Percentiles rank a stretch among this genome's conserved stretches.
phyloP scores from a whole-genome alignment of 2,888 invertebrate genomes.

The Leucophenga montana region DNA sequence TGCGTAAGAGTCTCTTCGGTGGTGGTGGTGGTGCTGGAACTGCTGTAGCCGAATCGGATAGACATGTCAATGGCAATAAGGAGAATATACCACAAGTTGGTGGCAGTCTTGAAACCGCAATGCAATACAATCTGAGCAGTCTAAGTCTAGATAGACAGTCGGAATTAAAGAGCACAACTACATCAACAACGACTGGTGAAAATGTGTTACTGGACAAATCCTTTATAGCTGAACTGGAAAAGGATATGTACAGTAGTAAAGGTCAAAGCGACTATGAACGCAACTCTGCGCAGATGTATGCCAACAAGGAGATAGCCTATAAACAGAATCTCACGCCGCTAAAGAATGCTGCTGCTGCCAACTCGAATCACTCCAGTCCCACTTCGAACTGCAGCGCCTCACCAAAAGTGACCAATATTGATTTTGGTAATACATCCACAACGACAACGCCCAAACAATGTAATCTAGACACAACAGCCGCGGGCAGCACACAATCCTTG shows the following conservation, averaged over 20 bases:
- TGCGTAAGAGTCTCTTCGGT: slow-evolving; percentile 63
- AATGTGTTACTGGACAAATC: slow-evolving; percentile 73
- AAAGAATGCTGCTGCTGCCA: slow-evolving; percentile 46
- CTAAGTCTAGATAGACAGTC: slow-evolving; percentile 60
- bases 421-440: slow-evolving; percentile 13
- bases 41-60: slow-evolving; percentile 21
- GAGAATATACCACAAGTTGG: slow-evolving; percentile 64
- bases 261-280: slow-evolving; percentile 71
- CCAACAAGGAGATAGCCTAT: slow-evolving; percentile 66
- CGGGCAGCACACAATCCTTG: slow-evolving; percentile 66
- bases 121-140: slow-evolving; percentile 64
- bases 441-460: slow-evolving; percentile 61
- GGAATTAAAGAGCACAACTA: not conserved
- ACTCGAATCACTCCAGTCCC: slow-evolving; percentile 56
- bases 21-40: slow-evolving; percentile 18
- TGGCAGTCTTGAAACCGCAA: slow-evolving; percentile 52
- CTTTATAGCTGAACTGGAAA: slow-evolving; percentile 80
- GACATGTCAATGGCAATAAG: slow-evolving; percentile 56
- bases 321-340: slow-evolving; percentile 70
- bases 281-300: slow-evolving; percentile 68
- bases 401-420: slow-evolving; percentile 56
- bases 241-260: slow-evolving; percentile 74
- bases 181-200: slow-evolving; percentile 30
- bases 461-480: slow-evolving; percentile 59
- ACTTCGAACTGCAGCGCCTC: slow-evolving; percentile 53